Conservation (phyloP, 2,888 invertebrate genomes). For the Julus scanicus region DNA sequence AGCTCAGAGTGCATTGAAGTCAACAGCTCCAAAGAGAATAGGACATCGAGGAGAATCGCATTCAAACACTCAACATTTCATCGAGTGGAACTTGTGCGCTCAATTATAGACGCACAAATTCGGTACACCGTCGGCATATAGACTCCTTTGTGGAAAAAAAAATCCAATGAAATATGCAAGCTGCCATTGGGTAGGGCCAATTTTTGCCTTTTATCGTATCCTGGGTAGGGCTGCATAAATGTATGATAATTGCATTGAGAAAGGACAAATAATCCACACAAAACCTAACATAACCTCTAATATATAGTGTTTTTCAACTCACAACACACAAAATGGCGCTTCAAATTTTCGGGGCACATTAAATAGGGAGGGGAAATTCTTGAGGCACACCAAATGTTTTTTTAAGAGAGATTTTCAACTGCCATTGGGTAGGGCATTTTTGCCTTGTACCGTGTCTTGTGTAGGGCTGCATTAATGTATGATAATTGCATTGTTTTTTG, state of each 20-base stretch:
- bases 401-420: no score
- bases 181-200: background rate
- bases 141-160: background rate
- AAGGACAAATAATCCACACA: no score
- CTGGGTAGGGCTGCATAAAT: background rate
- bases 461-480: no score
- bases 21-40: conserved; percentile 45
- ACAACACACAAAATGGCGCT: no score
- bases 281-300: no score
- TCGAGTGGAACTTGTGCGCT: conserved; percentile 40
- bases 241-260: background rate
- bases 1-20: conserved; percentile 36
- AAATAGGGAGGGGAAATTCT: no score
- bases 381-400: no score
- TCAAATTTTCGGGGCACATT: no score
- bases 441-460: no score
- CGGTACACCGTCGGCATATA: background rate
- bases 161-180: background rate
- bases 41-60: conserved; percentile 40
- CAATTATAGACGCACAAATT: conserved; percentile 12
- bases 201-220: background rate
- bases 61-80: conserved; percentile 45
- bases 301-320: no score
- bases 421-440: no score
- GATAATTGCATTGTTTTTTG: no score